phyloP scores from a whole-genome alignment of 2,888 invertebrate genomes.

The Clitarchus hookeri region DNA sequence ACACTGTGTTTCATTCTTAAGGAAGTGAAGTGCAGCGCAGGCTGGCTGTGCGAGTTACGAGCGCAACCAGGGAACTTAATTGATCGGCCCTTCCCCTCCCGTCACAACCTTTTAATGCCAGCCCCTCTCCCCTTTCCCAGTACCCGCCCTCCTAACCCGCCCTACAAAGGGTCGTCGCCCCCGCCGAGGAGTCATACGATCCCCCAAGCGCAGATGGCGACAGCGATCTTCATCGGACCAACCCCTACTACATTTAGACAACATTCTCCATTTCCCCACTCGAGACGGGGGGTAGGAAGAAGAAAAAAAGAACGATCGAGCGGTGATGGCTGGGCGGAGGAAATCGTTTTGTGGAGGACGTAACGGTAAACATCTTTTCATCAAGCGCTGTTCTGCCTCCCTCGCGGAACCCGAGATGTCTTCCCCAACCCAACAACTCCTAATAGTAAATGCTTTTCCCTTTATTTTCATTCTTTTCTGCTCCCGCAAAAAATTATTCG shows the following conservation, averaged over 20 bases:
- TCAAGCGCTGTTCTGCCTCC: neutral
- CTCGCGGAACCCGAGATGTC: constrained; percentile 7
- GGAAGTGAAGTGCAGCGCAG: too few relatives aligned
- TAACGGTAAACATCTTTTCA: constrained; percentile 14
- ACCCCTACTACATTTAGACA: constrained; percentile 1
- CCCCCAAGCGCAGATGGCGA: neutral
- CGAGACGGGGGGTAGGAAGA: neutral
- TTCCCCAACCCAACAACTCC: neutral
- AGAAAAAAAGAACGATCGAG: neutral
- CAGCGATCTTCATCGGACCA: neutral
- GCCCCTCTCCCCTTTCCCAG: neutral
- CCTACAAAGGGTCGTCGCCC: neutral
- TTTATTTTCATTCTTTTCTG: constrained; percentile 7
- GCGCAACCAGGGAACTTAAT: neutral
- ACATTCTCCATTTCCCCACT: constrained; percentile 9
- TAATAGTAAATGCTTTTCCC: neutral
- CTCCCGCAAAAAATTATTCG: neutral
- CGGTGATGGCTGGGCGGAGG: neutral
- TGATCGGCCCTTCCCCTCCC: neutral
- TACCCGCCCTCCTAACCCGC: neutral
- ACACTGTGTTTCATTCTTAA: too few relatives aligned
- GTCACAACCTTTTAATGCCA: neutral
- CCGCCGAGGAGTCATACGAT: constrained; percentile 14
- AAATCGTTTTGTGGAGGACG: constrained; percentile 1
- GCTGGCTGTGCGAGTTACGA: too few relatives aligned